A percentile compares a stretch with the other conserved stretches of the same genome.
These are phyloP conservation scores for Xestobium rufovillosum DNA, from an alignment of 2,888 invertebrate species.

Conservation along the genomic window DNA sequence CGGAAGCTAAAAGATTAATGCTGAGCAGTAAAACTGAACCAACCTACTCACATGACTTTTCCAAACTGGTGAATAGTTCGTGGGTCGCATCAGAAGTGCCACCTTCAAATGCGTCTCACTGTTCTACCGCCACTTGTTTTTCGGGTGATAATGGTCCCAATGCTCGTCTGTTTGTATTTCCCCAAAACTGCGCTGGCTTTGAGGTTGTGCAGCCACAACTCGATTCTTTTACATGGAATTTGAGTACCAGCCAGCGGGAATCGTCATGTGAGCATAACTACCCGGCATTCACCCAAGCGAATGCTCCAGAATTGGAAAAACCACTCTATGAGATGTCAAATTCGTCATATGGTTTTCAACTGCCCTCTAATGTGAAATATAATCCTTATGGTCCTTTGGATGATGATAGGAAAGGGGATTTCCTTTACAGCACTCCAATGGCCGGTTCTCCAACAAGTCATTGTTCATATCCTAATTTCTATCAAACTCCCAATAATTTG, in stretches of 20 bases:
- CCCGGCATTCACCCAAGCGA: too few species aligned
- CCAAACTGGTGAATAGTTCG: background rate
- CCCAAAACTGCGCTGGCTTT: conserved; percentile 36
- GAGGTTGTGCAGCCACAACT: conserved; percentile 29
- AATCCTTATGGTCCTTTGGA: conserved; percentile 12
- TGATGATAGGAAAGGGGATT: conserved; percentile 3
- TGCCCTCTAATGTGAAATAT: background rate
- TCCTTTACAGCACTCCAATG: conserved; percentile 3
- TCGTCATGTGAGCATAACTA: too few species aligned
- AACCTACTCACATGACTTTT: background rate
- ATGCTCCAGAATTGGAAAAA: too few species aligned
- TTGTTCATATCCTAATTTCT: background rate
- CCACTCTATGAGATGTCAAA: too few species aligned
- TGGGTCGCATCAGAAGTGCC: background rate
- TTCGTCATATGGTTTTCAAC: conserved; percentile 6
- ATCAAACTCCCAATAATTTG: background rate
- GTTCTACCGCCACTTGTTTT: conserved; percentile 30
- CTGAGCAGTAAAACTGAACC: too few species aligned
- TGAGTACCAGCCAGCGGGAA: too few species aligned
- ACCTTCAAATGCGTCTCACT: conserved; percentile 24
- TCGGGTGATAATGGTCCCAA: conserved; percentile 15
- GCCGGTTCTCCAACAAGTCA: background rate
- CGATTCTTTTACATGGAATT: background rate
- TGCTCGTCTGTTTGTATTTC: conserved; percentile 37
- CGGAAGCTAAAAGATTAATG: too few species aligned